Percentiles rank a stretch among this genome's conserved stretches.
These are phyloP conservation scores for Chondrilla cf. caribensis DNA, from an alignment of 37 sponge, comb jelly and placozoan genomes.

Conservation along the genomic window DNA sequence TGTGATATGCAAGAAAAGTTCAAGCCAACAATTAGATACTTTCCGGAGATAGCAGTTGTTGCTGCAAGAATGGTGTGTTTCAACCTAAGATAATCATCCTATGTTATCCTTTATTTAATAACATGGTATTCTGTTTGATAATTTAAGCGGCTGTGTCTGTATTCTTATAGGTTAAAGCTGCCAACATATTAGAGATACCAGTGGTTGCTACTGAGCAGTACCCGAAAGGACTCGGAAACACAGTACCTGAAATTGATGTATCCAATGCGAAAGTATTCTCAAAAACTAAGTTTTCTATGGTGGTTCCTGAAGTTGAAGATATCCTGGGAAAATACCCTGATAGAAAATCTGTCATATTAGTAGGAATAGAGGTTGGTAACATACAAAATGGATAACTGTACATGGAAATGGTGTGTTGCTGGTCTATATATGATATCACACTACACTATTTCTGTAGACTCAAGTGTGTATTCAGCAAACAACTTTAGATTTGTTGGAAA, in stretches of 20 bases:
- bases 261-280: conserved; percentile 66
- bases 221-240: conserved; percentile 95
- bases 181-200: conserved; percentile 89
- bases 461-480: conserved; percentile 99
- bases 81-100: no score
- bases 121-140: no score
- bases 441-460: conserved; percentile 43
- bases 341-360: conserved; percentile 87
- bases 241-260: conserved; percentile 86
- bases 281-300: conserved; percentile 97
- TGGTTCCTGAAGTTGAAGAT: conserved; percentile 78
- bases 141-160: no score
- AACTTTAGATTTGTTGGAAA: conserved; percentile 77
- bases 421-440: not conserved
- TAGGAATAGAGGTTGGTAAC: conserved; percentile 89
- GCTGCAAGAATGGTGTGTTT: conserved; percentile 85
- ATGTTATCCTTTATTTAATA: no score
- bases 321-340: conserved; percentile 35
- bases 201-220: conserved; percentile 97
- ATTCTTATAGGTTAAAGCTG: conserved; percentile 72
- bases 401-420: not conserved
- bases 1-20: conserved; percentile 99
- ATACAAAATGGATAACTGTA: no score
- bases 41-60: conserved; percentile 86
- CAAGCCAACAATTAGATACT: conserved; percentile 86